Evolutionary conservation across 2,888 invertebrate genomes (phyloP), one percentile per base, ranked within the genome.

Genomic region (Amiota minor): DNA sequence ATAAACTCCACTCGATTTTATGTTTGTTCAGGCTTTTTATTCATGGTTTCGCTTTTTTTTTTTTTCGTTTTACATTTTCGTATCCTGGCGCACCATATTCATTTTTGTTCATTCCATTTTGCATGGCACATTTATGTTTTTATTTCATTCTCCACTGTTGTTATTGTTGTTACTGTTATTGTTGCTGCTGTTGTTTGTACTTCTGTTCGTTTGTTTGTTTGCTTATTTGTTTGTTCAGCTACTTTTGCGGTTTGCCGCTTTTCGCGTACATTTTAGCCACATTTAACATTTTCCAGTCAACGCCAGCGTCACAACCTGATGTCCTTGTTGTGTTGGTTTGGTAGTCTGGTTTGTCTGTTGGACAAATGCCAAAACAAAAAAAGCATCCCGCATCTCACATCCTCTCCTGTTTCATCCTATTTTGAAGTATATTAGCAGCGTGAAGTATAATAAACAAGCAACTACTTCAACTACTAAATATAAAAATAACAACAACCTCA

Each of bases 241-340:
- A 86, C 86, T 87, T 86, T 87, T 88, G 88, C 86, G 87, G 87
- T 83, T 81, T 81, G 82, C 81, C 83, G 85, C 83, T 85, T 84
- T 84, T 81, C 83, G 84, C 84, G 85, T 77, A 83, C 81, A 83
- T 83, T 83, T 80, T 80, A 80, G 79, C 82, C 84, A 77, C 81
- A 85, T 83, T 85, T 84, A 80, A 79, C 84, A 82, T 84, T 75
- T 76, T 77, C 82, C 53, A 45, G 53, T 16, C 70, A 75, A 73
- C 77, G 75, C 73, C 72, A 76, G 72, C 78, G 23, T 16, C 59
- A 20, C 18, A 20, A 11, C 18, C 53, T 47, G 61, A 23, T 62
- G 49, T 71, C 65, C 14, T 68, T 68, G 45, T 59, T 69, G 53
- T 70, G 16, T 35, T 35, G 35, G 35, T 35, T 35, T 35, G 35